Conservation (phyloP, 2,113 vertebrate species). For the Entelurus aequoreus region DNA sequence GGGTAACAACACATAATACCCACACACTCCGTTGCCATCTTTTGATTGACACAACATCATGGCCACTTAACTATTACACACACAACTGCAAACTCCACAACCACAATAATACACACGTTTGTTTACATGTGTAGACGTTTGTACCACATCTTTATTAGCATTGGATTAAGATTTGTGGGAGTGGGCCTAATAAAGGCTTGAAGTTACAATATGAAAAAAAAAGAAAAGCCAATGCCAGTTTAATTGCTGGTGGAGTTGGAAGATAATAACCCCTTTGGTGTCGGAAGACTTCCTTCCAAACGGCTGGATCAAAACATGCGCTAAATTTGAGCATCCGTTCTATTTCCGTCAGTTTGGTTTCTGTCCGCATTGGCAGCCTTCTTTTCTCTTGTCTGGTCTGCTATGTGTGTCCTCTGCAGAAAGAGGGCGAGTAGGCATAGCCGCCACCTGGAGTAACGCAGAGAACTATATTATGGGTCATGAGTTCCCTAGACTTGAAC, state of each 20-base stretch:
- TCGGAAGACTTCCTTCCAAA: neutral
- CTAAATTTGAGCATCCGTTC: conserved; percentile 55
- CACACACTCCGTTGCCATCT: no score
- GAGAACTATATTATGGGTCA: neutral
- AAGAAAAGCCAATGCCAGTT: neutral
- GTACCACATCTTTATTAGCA: no score
- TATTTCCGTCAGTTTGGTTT: conserved; percentile 38
- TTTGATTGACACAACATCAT: no score
- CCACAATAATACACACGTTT: no score
- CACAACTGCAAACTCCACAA: no score
- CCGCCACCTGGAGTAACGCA: neutral
- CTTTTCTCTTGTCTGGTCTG: conserved; percentile 39
- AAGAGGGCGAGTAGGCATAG: neutral
- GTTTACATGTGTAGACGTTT: no score
- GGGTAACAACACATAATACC: no score
- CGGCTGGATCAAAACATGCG: conserved; percentile 50
- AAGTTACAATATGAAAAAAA: neutral
- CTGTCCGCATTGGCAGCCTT: conserved; percentile 29
- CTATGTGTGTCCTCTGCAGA: neutral
- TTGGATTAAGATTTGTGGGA: no score
- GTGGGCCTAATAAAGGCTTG: no score
- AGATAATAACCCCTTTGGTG: neutral
- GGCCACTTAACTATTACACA: no score
- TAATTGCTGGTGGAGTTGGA: conserved; percentile 31
- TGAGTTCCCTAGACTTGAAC: conserved; percentile 33